These are phyloP conservation scores for Rhadinocentrus ornatus DNA, from an alignment of 2,797 vertebrate species.

Conservation along the genomic window DNA sequence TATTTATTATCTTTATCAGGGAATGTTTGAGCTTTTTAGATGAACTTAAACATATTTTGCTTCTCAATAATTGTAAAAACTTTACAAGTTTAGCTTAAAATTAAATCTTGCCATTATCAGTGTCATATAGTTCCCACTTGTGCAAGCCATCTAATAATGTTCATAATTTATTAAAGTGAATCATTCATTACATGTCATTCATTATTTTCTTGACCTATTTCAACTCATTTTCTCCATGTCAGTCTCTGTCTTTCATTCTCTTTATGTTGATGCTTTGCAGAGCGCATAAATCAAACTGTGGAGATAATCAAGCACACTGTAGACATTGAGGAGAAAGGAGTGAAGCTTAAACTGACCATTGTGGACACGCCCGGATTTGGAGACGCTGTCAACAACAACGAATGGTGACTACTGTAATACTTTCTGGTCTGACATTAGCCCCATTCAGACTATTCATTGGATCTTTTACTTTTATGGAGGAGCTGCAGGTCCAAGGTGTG, in stretches of 20 bases:
- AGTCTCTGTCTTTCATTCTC: neutral
- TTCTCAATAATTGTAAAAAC: neutral
- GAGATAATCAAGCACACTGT: conserved; percentile 98
- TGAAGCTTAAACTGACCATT: conserved; percentile 97
- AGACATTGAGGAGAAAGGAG: conserved; percentile 98
- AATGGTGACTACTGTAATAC: conserved; percentile 87
- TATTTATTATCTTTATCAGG: conserved; percentile 6
- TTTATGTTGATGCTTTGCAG: conserved; percentile 65
- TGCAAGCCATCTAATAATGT: neutral
- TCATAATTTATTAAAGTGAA: neutral
- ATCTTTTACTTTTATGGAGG: neutral
- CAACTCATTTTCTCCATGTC: neutral
- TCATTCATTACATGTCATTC: neutral
- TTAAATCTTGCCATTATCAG: neutral
- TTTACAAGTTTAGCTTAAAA: neutral
- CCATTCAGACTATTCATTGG: neutral
- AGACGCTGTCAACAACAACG: conserved; percentile 97
- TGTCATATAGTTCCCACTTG: neutral
- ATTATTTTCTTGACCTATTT: neutral
- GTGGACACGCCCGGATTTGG: conserved; percentile 98
- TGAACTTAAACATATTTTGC: neutral
- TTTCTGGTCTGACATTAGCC: neutral
- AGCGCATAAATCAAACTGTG: conserved; percentile 96
- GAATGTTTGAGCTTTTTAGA: neutral
- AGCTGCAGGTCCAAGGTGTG: conserved; percentile 35